These are phyloP conservation scores for Calliphora vicina DNA, from an alignment of 1,140 invertebrate genomes.

Conservation along the genomic window DNA sequence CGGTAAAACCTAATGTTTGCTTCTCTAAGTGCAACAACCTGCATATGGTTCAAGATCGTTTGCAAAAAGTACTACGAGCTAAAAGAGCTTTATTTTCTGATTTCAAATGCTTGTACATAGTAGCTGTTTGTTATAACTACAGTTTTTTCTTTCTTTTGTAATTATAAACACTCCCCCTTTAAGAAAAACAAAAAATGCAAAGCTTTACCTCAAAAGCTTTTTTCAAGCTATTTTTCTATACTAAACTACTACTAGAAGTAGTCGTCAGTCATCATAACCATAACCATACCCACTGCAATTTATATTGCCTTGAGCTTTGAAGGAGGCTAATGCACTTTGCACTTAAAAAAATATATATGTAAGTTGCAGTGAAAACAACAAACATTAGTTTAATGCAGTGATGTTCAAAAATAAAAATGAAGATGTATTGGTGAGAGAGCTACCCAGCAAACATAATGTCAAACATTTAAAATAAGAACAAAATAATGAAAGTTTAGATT, in stretches of 20 bases:
- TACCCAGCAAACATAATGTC: too few species aligned
- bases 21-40: constrained; percentile 56
- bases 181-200: neutral
- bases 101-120: neutral
- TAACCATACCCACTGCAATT: constrained; percentile 23
- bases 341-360: neutral
- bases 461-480: too few species aligned
- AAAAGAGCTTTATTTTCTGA: neutral
- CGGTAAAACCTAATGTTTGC: neutral
- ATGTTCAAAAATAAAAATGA: too few species aligned
- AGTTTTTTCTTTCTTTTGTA: neutral
- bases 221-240: neutral
- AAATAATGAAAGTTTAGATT: too few species aligned
- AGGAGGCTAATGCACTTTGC: constrained; percentile 31
- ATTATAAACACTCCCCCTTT: constrained; percentile 23
- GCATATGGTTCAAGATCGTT: constrained; percentile 60
- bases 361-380: neutral
- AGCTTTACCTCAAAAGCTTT: constrained; percentile 13
- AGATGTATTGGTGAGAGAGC: too few species aligned
- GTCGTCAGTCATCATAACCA: neutral
- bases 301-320: constrained; percentile 27
- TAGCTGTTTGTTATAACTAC: neutral
- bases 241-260: neutral
- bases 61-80: neutral
- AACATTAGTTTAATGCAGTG: neutral